A percentile compares a stretch with the other conserved stretches of the same genome.
Evolutionary conservation across 2,113 vertebrate genomes (phyloP).

Genomic region (Dicaeum eximium): DNA sequence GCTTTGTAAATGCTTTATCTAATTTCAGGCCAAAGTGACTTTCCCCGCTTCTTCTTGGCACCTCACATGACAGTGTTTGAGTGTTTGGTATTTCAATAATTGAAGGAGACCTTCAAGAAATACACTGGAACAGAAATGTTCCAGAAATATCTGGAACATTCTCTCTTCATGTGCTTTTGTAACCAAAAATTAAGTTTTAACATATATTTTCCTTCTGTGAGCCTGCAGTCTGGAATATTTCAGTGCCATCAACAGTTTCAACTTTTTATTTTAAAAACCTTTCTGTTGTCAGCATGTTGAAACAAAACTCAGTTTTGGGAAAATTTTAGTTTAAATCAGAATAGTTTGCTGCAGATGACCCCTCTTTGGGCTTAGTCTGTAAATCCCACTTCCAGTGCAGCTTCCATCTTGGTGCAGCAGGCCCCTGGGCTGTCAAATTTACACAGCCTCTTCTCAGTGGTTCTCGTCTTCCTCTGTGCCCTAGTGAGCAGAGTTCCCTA

Average conservation of each 20-base stretch:
- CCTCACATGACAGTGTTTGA: not conserved
- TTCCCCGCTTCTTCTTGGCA: not conserved
- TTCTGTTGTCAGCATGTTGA: not conserved
- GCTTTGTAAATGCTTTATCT: not conserved
- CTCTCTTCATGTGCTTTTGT: not conserved
- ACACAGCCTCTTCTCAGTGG: not conserved
- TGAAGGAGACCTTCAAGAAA: not conserved
- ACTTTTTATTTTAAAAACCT: not conserved
- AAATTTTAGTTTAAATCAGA: not conserved
- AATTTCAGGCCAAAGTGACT: not conserved
- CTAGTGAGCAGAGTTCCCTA: not conserved
- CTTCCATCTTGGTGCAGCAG: not conserved
- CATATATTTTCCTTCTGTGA: not conserved
- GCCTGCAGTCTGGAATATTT: not conserved
- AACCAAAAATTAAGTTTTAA: not conserved
- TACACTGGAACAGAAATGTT: no score
- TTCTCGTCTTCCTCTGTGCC: not conserved
- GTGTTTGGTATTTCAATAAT: not conserved
- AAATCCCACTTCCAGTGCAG: fast-evolving
- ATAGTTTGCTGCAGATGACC: not conserved
- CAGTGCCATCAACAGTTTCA: not conserved
- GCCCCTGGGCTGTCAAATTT: not conserved
- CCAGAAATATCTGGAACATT: not conserved
- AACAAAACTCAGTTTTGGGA: not conserved
- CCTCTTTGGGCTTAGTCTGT: not conserved